These are phyloP conservation scores for Sanderia malayensis DNA, from an alignment of 30 jellyfish, hydroid and myxozoan species.

Conservation along the genomic window DNA sequence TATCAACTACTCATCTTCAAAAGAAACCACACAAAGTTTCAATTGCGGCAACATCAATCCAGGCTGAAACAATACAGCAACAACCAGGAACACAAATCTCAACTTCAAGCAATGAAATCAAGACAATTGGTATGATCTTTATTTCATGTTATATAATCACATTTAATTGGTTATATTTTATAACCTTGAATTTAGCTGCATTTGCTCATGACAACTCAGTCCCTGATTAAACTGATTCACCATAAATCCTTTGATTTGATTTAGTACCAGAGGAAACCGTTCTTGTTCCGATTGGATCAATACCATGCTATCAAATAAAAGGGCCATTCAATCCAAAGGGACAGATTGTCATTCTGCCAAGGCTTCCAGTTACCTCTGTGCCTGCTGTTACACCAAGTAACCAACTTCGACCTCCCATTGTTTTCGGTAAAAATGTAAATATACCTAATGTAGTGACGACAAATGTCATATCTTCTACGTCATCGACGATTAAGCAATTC, in stretches of 20 bases:
- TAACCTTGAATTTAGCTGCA: too few species aligned
- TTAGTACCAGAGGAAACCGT: constrained; percentile 54
- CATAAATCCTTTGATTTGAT: too few species aligned
- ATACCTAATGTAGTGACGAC: not conserved
- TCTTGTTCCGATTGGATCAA: constrained; percentile 88
- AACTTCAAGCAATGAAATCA: not conserved
- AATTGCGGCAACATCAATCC: not conserved
- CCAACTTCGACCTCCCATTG: constrained; percentile 13
- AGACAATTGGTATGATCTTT: not conserved
- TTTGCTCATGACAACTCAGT: too few species aligned
- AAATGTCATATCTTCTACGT: not conserved
- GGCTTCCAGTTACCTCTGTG: constrained; percentile 9
- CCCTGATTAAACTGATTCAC: too few species aligned
- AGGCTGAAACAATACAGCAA: not conserved
- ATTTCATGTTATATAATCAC: not conserved
- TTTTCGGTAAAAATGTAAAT: not conserved
- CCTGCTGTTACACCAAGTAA: constrained; percentile 19
- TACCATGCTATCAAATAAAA: constrained; percentile 72
- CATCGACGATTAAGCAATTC: not conserved
- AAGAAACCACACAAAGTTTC: not conserved
- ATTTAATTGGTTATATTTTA: too few species aligned
- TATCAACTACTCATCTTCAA: not conserved
- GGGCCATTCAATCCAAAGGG: constrained; percentile 71
- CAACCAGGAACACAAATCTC: not conserved
- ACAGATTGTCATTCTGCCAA: constrained; percentile 63